Base-by-base conservation (phyloP, 2,888 invertebrate species). In the Gryllus longicercus region DNA sequence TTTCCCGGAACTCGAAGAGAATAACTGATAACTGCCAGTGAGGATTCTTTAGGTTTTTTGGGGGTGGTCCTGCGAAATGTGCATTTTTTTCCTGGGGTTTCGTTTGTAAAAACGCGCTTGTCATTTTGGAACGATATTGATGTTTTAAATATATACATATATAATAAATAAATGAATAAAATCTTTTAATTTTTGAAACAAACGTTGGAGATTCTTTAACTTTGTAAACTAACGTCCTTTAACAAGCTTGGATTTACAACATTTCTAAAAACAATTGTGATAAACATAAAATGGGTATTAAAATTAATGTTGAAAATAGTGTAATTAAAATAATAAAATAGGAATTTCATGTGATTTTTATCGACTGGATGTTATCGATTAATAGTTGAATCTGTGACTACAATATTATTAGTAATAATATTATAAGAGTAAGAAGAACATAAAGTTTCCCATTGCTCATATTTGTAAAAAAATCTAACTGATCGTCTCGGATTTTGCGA, bases 221-320 rank as follows among this genome's bases (percentile, higher is more conserved):
- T 63, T 63, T 63, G 14, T 63, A 63, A 63, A 63, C 14, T 63
- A n/a, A 63, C 63, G 63, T 63, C 63, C 63, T 63, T 63, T 18
- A 63, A 63, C 63, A 63, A 63, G n/a, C 16, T 63, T n/a, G 63
- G n/a, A n/a, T 63, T 63, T 18, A 63, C 63, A 63, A 63, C 63
- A 63, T 63, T 63, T 63, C 63, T 63, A 63, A 63, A 63, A 63
- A 63, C 63, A 63, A 63, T 18, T 63, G 63, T 63, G 63, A 63
- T 63, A 63, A 63, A 63, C 63, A n/a, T 63, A 63, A 63, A 63
- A 63, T 63, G 63, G 63, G 63, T 63, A 63, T 63, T 63, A 63
- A 63, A 18, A 18, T 63, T 63, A 63, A n/a, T 63, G 63, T 63
- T 63, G 63, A 63, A 18, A 63, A 18, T 63, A 63, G 63, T 18